A percentile compares a stretch with the other conserved stretches of the same genome.
Evolutionary conservation across 2,888 invertebrate species (phyloP).

Genomic region (Xestia sexstrigata): DNA sequence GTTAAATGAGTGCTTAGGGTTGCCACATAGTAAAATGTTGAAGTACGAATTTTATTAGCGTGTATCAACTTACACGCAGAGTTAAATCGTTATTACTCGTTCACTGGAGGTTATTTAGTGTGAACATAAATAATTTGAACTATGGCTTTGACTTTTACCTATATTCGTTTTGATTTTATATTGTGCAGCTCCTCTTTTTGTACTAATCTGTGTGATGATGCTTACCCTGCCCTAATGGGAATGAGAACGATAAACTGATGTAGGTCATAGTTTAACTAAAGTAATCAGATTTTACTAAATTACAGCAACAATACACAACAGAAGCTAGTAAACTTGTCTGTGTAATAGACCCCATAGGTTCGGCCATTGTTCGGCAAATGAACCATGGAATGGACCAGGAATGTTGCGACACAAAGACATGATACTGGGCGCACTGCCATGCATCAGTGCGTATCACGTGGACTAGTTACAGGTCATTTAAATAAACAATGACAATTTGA

Average conservation of each 20-base stretch:
- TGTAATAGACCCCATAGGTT: conserved; percentile 13
- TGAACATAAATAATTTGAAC: not conserved
- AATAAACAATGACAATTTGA: conserved; percentile 24
- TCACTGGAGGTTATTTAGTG: not conserved
- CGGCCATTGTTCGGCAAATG: not conserved
- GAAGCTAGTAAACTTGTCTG: not conserved
- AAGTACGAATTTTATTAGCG: conserved; percentile 8
- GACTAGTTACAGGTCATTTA: not conserved
- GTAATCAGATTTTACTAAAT: not conserved
- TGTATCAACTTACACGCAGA: conserved; percentile 28
- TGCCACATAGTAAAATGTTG: conserved; percentile 37
- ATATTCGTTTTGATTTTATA: not conserved
- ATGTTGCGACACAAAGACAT: conserved; percentile 18
- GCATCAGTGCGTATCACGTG: conserved; percentile 23
- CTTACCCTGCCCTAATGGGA: not conserved
- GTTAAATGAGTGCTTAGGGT: conserved; percentile 65
- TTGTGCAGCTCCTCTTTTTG: not conserved
- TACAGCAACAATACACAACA: not conserved
- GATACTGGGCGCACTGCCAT: conserved; percentile 38
- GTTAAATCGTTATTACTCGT: not conserved
- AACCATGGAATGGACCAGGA: not conserved
- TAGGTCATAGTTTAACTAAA: not conserved
- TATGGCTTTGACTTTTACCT: not conserved
- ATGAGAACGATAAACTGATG: not conserved
- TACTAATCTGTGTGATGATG: not conserved